A percentile compares a stretch with the other conserved stretches of the same genome.
Evolutionary conservation across 1,140 invertebrate species (phyloP).

Genomic region (Drosophila nikananu): DNA sequence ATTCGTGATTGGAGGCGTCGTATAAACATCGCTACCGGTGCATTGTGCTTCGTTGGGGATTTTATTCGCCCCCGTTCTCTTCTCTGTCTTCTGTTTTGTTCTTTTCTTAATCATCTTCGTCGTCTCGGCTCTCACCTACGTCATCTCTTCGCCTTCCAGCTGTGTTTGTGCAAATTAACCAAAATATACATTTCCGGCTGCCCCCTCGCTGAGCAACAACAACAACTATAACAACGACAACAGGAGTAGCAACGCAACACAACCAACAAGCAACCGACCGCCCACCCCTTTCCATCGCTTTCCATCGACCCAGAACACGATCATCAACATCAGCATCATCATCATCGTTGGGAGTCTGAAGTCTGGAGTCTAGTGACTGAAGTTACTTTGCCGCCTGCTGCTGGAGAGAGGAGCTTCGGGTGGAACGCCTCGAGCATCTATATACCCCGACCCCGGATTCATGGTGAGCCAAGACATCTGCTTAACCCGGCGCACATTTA

Average conservation of each 20-base stretch:
- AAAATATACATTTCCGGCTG: slow-evolving; percentile 81
- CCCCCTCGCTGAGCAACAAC: slow-evolving; percentile 47
- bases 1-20: slow-evolving; percentile 1
- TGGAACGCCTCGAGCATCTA: slow-evolving; percentile 57
- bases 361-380: slow-evolving; percentile 37
- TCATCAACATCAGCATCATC: slow-evolving; percentile 33
- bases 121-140: slow-evolving; percentile 61
- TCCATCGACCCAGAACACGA: slow-evolving; percentile 45
- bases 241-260: slow-evolving; percentile 28
- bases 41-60: slow-evolving; percentile 8
- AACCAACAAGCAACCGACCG: slow-evolving; percentile 13
- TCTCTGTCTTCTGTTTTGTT: slow-evolving; percentile 35
- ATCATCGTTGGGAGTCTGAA: slow-evolving; percentile 27
- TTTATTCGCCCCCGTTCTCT: slow-evolving; percentile 3
- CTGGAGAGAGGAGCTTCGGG: slow-evolving; percentile 50
- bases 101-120: slow-evolving; percentile 52
- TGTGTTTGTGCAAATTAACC: slow-evolving; percentile 83
- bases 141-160: slow-evolving; percentile 81
- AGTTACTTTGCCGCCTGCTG: slow-evolving; percentile 45
- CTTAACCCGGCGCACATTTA: slow-evolving; percentile 70
- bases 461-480: slow-evolving; percentile 76
- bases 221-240: slow-evolving; percentile 32
- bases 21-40: slow-evolving; percentile 10
- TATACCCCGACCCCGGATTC: slow-evolving; percentile 69
- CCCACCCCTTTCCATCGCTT: slow-evolving; percentile 24